phyloP scores from a whole-genome alignment of 1,140 invertebrate species.

The Cydia pomonella region DNA sequence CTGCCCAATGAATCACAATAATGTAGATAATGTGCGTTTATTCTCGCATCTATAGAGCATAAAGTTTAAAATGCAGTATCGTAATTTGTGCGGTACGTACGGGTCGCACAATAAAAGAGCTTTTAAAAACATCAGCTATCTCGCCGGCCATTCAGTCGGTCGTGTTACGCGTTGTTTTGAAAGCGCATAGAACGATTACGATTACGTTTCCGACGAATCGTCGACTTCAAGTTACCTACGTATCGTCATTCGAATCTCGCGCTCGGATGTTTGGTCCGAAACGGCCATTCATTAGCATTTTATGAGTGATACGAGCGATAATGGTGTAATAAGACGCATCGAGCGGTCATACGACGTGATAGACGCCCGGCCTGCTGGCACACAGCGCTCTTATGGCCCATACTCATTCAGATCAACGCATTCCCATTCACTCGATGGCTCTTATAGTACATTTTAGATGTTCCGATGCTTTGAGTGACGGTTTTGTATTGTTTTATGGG shows the following conservation, averaged over 20 bases:
- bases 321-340: constrained; percentile 78
- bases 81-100: constrained; percentile 39
- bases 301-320: constrained; percentile 79
- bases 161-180: constrained; percentile 76
- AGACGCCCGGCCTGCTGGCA: constrained; percentile 65
- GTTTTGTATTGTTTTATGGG: constrained; percentile 60
- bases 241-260: constrained; percentile 77
- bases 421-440: constrained; percentile 64
- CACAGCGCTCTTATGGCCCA: constrained; percentile 64
- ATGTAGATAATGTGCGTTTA: constrained; percentile 28
- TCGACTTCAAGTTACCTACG: constrained; percentile 75
- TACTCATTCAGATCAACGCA: constrained; percentile 60
- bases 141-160: constrained; percentile 60
- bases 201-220: constrained; percentile 77
- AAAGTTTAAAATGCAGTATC: constrained; percentile 41
- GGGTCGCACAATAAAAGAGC: constrained; percentile 70
- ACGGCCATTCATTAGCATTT: constrained; percentile 79
- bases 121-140: constrained; percentile 74
- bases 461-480: constrained; percentile 44
- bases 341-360: constrained; percentile 72
- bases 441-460: constrained; percentile 67
- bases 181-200: constrained; percentile 72
- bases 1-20: constrained; percentile 25
- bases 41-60: constrained; percentile 12
- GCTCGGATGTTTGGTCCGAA: constrained; percentile 78